A percentile compares a stretch with the other conserved stretches of the same genome.
These are phyloP conservation scores for Xestia sexstrigata DNA, from an alignment of 2,888 invertebrate species.

Conservation along the genomic window DNA sequence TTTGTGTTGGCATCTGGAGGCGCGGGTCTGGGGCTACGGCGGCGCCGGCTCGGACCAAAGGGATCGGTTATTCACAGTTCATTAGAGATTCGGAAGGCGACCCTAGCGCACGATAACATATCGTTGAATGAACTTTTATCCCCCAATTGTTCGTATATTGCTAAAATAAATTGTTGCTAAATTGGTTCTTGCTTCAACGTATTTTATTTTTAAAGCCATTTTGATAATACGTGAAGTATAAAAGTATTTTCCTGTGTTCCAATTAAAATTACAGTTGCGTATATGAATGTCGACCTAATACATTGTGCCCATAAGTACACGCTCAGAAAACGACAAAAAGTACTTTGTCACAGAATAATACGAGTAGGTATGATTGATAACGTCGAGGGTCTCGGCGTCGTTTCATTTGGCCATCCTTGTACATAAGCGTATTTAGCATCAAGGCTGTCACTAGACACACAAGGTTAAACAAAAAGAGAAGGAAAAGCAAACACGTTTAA, in stretches of 20 bases:
- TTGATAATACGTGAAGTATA: not conserved
- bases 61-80: constrained; percentile 75
- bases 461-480: constrained; percentile 36
- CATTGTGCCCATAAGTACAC: constrained; percentile 16
- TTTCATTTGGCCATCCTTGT: constrained; percentile 53
- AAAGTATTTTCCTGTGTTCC: not conserved
- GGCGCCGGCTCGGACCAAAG: constrained; percentile 67
- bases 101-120: constrained; percentile 72
- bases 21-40: not conserved
- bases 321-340: constrained; percentile 47
- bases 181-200: constrained; percentile 32
- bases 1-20: constrained; percentile 70
- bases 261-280: constrained; percentile 16
- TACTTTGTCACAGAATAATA: constrained; percentile 52
- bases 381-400: constrained; percentile 50
- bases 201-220: constrained; percentile 20
- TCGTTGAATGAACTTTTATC: constrained; percentile 71
- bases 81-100: constrained; percentile 77
- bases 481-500: constrained; percentile 28
- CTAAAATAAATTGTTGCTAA: constrained; percentile 53
- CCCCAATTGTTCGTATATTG: constrained; percentile 56
- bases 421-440: constrained; percentile 57
- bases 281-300: constrained; percentile 6
- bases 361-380: constrained; percentile 58
- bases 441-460: constrained; percentile 48